These are phyloP conservation scores for Myoxocephalus aenaeus DNA, from an alignment of 2,797 vertebrate species.

Conservation along the genomic window DNA sequence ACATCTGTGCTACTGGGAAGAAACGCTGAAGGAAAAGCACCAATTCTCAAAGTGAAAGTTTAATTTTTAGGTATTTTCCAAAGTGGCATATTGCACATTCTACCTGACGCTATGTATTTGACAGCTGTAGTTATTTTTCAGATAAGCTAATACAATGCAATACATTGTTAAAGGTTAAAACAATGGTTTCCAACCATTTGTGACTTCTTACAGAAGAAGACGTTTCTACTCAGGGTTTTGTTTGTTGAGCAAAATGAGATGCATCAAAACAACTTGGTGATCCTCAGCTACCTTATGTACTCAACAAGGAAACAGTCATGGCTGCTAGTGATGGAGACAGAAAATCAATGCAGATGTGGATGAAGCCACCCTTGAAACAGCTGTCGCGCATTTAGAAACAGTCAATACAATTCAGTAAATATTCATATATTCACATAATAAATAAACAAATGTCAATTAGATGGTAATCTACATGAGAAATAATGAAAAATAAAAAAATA, in stretches of 20 bases:
- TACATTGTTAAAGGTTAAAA: background rate
- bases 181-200: background rate
- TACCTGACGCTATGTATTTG: background rate
- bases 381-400: background rate
- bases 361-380: background rate
- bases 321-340: too few species aligned
- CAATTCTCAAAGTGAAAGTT: background rate
- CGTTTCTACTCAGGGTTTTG: too few species aligned
- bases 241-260: too few species aligned
- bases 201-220: too few species aligned
- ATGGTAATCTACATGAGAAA: background rate
- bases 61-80: too few species aligned
- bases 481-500: background rate
- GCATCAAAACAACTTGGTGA: too few species aligned
- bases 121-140: background rate
- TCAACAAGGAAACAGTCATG: too few species aligned
- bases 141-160: background rate
- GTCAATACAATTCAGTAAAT: background rate
- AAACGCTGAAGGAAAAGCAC: background rate
- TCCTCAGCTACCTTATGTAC: too few species aligned
- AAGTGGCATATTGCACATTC: background rate
- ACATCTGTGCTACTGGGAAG: conserved; percentile 1
- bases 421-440: background rate
- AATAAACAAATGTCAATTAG: background rate
- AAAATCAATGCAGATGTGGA: too few species aligned